Evolutionary conservation across 35 echinoderm and acorn worm genomes (phyloP).

Genomic region (Patiria miniata): DNA sequence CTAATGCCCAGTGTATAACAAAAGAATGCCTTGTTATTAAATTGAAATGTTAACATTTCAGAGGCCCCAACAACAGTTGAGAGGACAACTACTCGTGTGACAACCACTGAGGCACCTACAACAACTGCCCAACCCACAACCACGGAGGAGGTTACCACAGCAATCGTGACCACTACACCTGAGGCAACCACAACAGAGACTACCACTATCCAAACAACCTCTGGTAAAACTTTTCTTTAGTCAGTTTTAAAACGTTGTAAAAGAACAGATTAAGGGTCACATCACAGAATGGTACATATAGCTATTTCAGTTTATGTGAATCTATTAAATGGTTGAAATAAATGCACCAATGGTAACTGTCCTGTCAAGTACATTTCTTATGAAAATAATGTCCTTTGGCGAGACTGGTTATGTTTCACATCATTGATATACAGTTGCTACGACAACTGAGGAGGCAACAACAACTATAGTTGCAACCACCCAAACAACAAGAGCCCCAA

Average conservation of each 20-base stretch:
- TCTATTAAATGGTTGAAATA: too few relatives aligned
- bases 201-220: too few relatives aligned
- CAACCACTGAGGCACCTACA: background rate
- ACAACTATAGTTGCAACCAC: background rate
- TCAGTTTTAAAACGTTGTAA: too few relatives aligned
- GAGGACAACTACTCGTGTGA: background rate
- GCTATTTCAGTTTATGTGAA: too few relatives aligned
- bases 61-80: background rate
- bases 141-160: too few relatives aligned
- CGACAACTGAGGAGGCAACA: background rate
- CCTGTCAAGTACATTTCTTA: background rate
- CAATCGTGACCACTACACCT: too few relatives aligned
- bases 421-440: background rate
- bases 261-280: background rate
- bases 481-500: background rate
- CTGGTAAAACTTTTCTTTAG: too few relatives aligned
- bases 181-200: too few relatives aligned
- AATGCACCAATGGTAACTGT: too few relatives aligned
- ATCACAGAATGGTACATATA: background rate
- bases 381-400: background rate
- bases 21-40: too few relatives aligned
- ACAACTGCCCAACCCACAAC: background rate
- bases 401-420: background rate
- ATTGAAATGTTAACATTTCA: too few relatives aligned
- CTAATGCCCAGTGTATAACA: too few relatives aligned